Conservation (phyloP, 2,888 invertebrate species). For the Chesias legatella region DNA sequence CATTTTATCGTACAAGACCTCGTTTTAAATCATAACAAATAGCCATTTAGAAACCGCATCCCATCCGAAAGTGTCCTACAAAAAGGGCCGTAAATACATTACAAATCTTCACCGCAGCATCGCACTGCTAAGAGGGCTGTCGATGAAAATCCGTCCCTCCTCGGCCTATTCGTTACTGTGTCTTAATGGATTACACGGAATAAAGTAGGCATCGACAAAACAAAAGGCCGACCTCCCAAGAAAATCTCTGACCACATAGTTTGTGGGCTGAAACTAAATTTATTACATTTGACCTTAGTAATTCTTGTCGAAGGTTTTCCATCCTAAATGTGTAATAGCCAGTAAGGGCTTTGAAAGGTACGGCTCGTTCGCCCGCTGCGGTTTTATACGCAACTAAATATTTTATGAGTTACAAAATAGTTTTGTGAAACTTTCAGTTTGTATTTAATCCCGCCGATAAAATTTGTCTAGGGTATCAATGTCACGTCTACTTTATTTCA, state of each 20-base stretch:
- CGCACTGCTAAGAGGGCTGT: conserved; percentile 68
- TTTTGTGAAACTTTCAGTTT: conserved; percentile 54
- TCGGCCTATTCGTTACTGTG: conserved; percentile 67
- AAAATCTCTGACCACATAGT: conserved; percentile 76
- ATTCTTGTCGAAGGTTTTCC: conserved; percentile 73
- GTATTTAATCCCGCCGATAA: conserved; percentile 50
- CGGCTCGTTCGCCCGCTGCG: conserved; percentile 55
- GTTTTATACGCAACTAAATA: conserved; percentile 72
- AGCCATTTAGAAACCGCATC: conserved; percentile 76
- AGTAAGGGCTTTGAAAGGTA: conserved; percentile 70
- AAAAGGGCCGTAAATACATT: conserved; percentile 71
- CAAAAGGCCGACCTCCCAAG: conserved; percentile 66
- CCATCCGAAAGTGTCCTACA: conserved; percentile 68
- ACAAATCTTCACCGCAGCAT: conserved; percentile 68
- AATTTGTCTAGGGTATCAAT: conserved; percentile 37
- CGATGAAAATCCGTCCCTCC: conserved; percentile 67
- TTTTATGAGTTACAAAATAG: conserved; percentile 74
- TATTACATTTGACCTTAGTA: conserved; percentile 78
- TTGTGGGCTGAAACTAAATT: conserved; percentile 76
- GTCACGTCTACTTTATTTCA: conserved; percentile 26
- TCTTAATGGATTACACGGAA: conserved; percentile 76
- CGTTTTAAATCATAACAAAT: conserved; percentile 79
- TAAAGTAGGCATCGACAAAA: conserved; percentile 76
- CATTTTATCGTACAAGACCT: conserved; percentile 72
- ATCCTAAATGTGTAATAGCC: conserved; percentile 65